Base-by-base conservation (phyloP, 2,113 vertebrate species). In the Tapirus terrestris region DNA sequence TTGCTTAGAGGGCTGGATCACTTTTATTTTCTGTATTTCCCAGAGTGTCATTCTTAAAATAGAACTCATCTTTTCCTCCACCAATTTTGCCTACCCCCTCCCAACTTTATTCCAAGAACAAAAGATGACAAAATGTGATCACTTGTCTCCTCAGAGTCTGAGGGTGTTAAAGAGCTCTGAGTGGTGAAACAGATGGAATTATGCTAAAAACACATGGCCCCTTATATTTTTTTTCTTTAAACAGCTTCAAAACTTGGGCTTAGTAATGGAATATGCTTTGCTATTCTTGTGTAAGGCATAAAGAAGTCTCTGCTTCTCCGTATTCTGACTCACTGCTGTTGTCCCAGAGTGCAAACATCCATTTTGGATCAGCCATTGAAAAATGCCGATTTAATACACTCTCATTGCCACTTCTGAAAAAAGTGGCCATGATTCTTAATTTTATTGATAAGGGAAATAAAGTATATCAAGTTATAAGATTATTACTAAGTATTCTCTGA, bases 181-280 rank as follows among this genome's bases (percentile, higher is more conserved):
- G 87, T 89, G 95, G 70, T 39, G 72, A 95, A 92, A 77, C 98
- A 98, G 95, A 97, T 94, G 98, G 97, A 76, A 86, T 68, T 94
- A 31, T 93, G 82, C 91, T 94, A 63, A 97, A 93, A 97, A 93
- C 91, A 98, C 93, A 97, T 94, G 91, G 93, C 70, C 95, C 39
- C 85, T 96, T 96, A 43, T 13, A 91, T 77, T 76, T 80, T 93
- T 93, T 76, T 90, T 72, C 90, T 95, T 96, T 97, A 80, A 94
- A 98, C 96, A 89, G 82, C 85, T 96, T 67, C 68, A 45, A 68
- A 88, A 93, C 45, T 83, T 87, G n/a, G 43, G 48, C 65, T 90
- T 68, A 53, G 75, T 77, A 80, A 97, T 96, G 76, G 51, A 85
- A 65, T 63, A 39, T 29, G 45, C 70, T 94, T 81, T 63, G 65